Base-by-base conservation (phyloP, 1,140 invertebrate genomes). In the Medauroidea extradentata region DNA sequence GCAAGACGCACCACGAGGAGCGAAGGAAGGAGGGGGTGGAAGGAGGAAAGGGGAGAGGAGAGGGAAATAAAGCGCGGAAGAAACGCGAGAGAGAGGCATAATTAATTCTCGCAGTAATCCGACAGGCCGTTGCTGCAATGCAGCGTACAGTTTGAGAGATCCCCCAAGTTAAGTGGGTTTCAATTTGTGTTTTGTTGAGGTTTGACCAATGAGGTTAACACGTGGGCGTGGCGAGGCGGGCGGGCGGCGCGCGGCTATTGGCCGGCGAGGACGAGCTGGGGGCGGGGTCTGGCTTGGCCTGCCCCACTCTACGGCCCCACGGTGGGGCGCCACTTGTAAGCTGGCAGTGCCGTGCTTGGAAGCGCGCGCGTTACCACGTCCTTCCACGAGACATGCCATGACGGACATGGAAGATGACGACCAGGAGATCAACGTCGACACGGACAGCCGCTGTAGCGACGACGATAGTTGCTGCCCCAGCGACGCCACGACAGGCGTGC, bases 391-490 rank as follows among this genome's bases (percentile, higher is more conserved):
- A 34, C 29, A 4, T 11, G 29, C 29, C 29, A 34, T 34, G 29
- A 34, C 44, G 44, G 24, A 34, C 13, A 3, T 41, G 52, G 43
- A 49, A 2, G 68, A 69, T 39, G 65, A 63, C 39, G 67, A 70
- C 8, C 63, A 69, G 46, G 68, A 70, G 54, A 69, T 69, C 53
- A 67, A 69, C 59, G 68, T 69, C 24, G 67, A 69, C 64, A 63
- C 65, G 11, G 65, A 67, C 43, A 60, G 63, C 52, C 59, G 65
- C 24, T 60, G 65, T 53, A 50, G 57, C 14, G 50, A 48, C 13
- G 25, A 53, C 43, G 55, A 53, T 8, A 50, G 48, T 16, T 21
- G 55, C 43, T 24, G 18, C 27, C 39, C 27, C 34, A 49, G 63
- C 24, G 16, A 29, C 38, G 23, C 24, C 13, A 53, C 51, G 63